These are phyloP conservation scores for Drosophila fungiperda DNA, from an alignment of 2,888 invertebrate species.

Conservation along the genomic window DNA sequence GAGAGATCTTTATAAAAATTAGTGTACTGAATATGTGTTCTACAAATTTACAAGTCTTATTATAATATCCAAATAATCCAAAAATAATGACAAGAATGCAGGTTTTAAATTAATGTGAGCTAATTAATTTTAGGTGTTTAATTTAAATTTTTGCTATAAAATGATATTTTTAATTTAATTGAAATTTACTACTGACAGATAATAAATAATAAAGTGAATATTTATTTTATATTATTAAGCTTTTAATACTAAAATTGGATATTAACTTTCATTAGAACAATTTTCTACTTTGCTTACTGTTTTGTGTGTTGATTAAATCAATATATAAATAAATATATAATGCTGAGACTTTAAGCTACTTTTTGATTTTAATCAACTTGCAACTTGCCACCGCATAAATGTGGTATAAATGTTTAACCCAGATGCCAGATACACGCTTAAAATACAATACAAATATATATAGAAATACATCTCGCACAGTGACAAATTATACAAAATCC, in stretches of 20 bases:
- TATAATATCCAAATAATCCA: slow-evolving; percentile 29
- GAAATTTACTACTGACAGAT: not conserved
- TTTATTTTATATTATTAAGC: accelerated
- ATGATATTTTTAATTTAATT: not conserved
- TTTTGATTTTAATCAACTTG: slow-evolving; percentile 5
- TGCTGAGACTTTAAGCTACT: no score
- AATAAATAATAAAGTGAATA: not conserved
- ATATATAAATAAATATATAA: no score
- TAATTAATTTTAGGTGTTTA: not conserved
- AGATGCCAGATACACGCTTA: not conserved
- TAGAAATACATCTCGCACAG: not conserved
- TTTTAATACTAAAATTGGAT: not conserved
- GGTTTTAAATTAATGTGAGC: not conserved
- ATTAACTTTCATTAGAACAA: not conserved
- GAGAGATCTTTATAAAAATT: not conserved
- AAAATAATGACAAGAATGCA: slow-evolving; percentile 8
- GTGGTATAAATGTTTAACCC: slow-evolving; percentile 35
- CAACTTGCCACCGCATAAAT: slow-evolving; percentile 21
- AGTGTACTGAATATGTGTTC: not conserved
- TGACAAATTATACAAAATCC: slow-evolving; percentile 53
- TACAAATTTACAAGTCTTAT: not conserved
- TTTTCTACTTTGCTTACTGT: not conserved
- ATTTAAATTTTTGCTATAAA: no score
- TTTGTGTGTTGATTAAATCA: not conserved
- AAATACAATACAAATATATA: not conserved